Percentiles rank a stretch among this genome's conserved stretches.
Evolutionary conservation across 2,888 invertebrate species (phyloP).

Genomic region (Celastrina argiolus): DNA sequence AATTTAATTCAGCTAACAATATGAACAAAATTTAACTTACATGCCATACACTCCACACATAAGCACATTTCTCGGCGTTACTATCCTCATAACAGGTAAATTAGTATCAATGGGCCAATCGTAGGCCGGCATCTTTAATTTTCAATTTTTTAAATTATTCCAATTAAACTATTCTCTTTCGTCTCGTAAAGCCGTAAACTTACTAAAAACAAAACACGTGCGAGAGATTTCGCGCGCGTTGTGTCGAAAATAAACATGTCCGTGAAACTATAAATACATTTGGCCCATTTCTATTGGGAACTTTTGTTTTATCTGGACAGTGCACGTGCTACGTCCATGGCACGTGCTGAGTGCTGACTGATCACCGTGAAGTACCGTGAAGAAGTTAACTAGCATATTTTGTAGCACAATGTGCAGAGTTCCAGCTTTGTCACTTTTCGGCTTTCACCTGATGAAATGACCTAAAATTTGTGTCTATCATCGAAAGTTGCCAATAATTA

Average conservation of each 20-base stretch:
- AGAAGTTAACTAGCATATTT: too few species aligned
- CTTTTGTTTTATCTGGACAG: not conserved
- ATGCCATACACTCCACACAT: constrained; percentile 60
- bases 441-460: too few species aligned
- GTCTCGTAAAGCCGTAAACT: too few species aligned
- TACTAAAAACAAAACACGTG: not conserved
- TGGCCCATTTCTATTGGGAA: constrained; percentile 22
- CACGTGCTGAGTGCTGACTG: too few species aligned
- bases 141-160: too few species aligned
- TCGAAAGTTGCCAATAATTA: too few species aligned
- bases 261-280: constrained; percentile 33
- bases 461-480: too few species aligned
- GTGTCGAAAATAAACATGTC: constrained; percentile 30
- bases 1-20: not conserved
- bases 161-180: too few species aligned
- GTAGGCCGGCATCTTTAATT: constrained; percentile 48
- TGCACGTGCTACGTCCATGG: too few species aligned
- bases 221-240: not conserved
- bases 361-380: too few species aligned
- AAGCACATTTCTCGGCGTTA: constrained; percentile 51
- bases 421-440: too few species aligned
- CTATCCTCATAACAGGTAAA: constrained; percentile 62
- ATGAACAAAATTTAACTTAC: constrained; percentile 44
- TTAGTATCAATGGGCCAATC: constrained; percentile 58
- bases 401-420: too few species aligned